Percentiles rank a stretch among this genome's conserved stretches.
Evolutionary conservation across 1,140 invertebrate species (phyloP).

Genomic region (Caenorhabditis tropicalis): DNA sequence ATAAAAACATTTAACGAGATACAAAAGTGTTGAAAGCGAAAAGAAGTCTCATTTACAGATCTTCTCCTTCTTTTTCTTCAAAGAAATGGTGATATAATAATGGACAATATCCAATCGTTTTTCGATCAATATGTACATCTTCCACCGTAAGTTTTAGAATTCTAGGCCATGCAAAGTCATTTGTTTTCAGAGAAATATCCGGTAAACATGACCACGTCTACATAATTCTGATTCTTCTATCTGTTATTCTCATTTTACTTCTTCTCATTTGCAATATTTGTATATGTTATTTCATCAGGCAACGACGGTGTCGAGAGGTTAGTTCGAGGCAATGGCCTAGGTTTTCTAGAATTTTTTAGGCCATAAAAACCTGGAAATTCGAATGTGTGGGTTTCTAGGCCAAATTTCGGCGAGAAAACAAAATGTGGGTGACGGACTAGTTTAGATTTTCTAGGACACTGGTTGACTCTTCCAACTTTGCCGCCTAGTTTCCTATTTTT

Average conservation of each 20-base stretch:
- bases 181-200: not conserved
- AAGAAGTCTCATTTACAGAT: too few species aligned
- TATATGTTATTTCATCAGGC: constrained; percentile 32
- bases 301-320: not conserved
- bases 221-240: not conserved
- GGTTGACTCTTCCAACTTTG: not conserved
- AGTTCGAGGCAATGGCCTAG: too few species aligned
- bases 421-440: too few species aligned
- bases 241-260: not conserved
- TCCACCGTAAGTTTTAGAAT: not conserved
- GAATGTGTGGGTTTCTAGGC: not conserved
- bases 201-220: constrained; percentile 2
- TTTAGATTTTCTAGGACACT: too few species aligned
- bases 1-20: too few species aligned
- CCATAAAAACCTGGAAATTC: too few species aligned
- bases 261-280: constrained; percentile 31
- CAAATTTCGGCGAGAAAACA: not conserved
- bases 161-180: too few species aligned
- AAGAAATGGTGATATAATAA: constrained; percentile 5
- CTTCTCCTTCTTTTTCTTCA: not conserved
- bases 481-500: not conserved
- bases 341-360: too few species aligned
- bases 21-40: too few species aligned
- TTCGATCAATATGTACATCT: constrained; percentile 36
- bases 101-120: constrained; percentile 32